These are phyloP conservation scores for Aphodius sticticus DNA, from an alignment of 2,888 invertebrate genomes.

Conservation along the genomic window DNA sequence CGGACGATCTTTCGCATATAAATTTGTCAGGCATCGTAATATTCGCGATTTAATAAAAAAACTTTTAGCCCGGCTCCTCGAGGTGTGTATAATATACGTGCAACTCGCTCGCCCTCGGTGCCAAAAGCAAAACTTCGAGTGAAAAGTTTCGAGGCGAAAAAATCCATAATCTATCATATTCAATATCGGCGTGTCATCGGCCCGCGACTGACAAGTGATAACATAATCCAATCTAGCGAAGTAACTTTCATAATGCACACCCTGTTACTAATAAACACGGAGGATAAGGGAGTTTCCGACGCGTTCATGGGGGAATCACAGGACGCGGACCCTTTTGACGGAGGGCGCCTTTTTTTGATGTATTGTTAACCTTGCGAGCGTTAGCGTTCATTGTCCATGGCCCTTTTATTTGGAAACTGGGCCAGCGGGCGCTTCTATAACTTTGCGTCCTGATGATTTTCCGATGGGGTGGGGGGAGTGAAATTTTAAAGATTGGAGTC, in stretches of 20 bases:
- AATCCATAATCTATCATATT: constrained; percentile 26
- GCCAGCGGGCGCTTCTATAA: not conserved
- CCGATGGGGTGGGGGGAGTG: not conserved
- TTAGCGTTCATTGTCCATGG: not conserved
- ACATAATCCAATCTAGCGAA: constrained; percentile 29
- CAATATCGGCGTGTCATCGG: constrained; percentile 24
- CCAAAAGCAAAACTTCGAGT: not conserved
- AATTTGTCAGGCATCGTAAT: not conserved
- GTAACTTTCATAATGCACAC: constrained; percentile 29
- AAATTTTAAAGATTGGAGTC: not conserved
- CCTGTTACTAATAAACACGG: constrained; percentile 10
- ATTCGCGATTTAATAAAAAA: not conserved
- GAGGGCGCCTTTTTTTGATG: not conserved
- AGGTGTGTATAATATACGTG: not conserved
- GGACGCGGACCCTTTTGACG: not conserved
- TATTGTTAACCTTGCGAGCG: not conserved
- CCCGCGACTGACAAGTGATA: constrained; percentile 26
- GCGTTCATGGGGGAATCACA: not conserved
- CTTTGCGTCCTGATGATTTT: not conserved
- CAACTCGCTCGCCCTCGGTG: not conserved
- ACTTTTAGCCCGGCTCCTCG: not conserved
- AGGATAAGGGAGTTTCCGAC: not conserved
- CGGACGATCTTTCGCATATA: not conserved
- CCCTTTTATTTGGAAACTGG: not conserved
- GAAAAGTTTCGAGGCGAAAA: constrained; percentile 4